Percentiles rank a stretch among this genome's conserved stretches.
phyloP scores from a whole-genome alignment of 2,113 vertebrate species.

The Rissa tridactyla region DNA sequence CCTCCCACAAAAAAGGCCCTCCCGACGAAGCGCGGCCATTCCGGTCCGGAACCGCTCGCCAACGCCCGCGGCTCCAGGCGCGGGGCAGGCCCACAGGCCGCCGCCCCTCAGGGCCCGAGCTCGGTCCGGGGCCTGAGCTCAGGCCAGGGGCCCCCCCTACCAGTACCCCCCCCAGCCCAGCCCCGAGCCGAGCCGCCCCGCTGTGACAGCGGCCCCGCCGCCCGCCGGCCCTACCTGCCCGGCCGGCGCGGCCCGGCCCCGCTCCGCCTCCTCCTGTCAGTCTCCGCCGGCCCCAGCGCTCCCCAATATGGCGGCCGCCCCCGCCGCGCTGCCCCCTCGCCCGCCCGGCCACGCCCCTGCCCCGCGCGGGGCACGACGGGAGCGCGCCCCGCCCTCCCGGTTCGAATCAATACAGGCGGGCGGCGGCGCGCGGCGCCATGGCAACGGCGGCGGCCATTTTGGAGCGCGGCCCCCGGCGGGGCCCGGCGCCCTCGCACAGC shows the following conservation, averaged over 20 bases:
- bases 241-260: constrained; percentile 39
- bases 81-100: not conserved
- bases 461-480: not conserved
- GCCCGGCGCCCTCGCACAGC: no score
- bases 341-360: not conserved
- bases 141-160: no score
- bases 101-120: not conserved
- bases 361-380: constrained; percentile 78
- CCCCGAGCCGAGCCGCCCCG: not conserved
- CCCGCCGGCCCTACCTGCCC: not conserved
- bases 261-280: constrained; percentile 30
- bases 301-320: constrained; percentile 27
- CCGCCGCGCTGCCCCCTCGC: not conserved
- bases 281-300: not conserved
- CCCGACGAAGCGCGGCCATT: not conserved
- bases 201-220: not conserved
- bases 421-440: constrained; percentile 18
- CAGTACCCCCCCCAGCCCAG: no score
- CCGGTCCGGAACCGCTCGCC: no score
- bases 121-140: not conserved
- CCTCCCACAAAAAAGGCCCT: not conserved
- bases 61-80: not conserved
- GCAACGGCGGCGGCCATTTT: not conserved
- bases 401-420: constrained; percentile 84
- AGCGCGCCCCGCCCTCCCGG: constrained; percentile 46